Percentiles rank a stretch among this genome's conserved stretches.
Evolutionary conservation across 2,888 invertebrate species (phyloP).

Genomic region (Aelia acuminata): DNA sequence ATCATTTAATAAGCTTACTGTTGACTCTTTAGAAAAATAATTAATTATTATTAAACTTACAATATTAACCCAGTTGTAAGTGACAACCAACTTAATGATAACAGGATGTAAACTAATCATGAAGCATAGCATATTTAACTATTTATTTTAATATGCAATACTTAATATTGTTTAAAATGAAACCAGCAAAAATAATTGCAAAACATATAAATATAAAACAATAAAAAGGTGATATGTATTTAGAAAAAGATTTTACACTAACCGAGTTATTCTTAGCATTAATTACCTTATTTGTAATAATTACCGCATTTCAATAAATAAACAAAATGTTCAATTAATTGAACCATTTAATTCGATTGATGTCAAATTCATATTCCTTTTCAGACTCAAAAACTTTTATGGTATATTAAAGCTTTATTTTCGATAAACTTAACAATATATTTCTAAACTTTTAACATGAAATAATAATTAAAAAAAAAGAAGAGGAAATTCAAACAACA

Average conservation of each 20-base stretch:
- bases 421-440: conserved; percentile 33
- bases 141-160: neutral
- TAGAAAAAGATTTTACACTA: neutral
- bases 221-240: conserved; percentile 8
- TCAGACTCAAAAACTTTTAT: conserved; percentile 44
- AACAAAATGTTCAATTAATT: neutral
- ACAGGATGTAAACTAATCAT: neutral
- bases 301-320: neutral
- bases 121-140: neutral
- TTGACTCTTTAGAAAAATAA: neutral
- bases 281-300: neutral
- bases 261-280: neutral
- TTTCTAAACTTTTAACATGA: neutral
- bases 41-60: neutral
- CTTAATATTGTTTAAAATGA: neutral
- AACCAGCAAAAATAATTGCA: neutral
- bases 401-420: conserved; percentile 26
- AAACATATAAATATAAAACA: neutral
- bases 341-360: conserved; percentile 37
- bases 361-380: neutral
- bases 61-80: neutral
- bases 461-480: neutral
- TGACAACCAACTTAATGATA: neutral
- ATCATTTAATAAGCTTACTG: neutral
- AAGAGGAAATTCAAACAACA: neutral